phyloP scores from a whole-genome alignment of 2,113 vertebrate species.

The Tursiops truncatus region DNA sequence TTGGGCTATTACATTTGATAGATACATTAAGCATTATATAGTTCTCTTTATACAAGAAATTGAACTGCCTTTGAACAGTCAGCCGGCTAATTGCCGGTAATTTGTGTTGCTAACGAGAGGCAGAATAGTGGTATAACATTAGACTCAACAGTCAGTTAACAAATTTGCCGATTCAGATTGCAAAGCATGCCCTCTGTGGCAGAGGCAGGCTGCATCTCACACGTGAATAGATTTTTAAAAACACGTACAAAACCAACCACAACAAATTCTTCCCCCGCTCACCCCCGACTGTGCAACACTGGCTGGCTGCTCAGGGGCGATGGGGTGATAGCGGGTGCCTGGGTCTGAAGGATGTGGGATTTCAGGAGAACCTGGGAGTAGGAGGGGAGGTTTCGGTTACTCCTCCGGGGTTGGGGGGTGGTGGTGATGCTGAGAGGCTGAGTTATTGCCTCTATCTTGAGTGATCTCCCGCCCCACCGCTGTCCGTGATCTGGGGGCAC shows the following conservation, averaged over 20 bases:
- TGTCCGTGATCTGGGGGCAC: not conserved
- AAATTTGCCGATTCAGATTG: conserved; percentile 86
- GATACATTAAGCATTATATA: conserved; percentile 89
- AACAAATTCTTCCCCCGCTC: not conserved
- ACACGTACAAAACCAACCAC: not conserved
- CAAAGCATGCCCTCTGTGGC: conserved; percentile 78
- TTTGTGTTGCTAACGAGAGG: conserved; percentile 90
- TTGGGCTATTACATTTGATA: conserved; percentile 89
- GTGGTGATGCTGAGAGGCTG: not conserved
- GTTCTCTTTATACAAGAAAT: conserved; percentile 87
- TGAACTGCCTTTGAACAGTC: conserved; percentile 90
- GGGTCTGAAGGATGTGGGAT: not conserved
- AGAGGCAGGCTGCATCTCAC: conserved; percentile 72
- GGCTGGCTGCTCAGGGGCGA: not conserved
- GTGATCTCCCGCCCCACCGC: not conserved
- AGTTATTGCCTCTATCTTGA: not conserved
- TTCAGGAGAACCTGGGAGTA: not conserved
- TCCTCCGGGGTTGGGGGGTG: fast-evolving
- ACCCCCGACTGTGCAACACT: fast-evolving
- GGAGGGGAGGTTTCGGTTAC: not conserved
- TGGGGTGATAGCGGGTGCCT: not conserved
- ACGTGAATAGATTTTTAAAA: conserved; percentile 50
- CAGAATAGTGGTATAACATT: conserved; percentile 89
- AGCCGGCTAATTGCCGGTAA: conserved; percentile 90
- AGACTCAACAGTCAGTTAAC: conserved; percentile 90